Base-by-base conservation (phyloP, 2,797 vertebrate species). In the Borostomias antarcticus region DNA sequence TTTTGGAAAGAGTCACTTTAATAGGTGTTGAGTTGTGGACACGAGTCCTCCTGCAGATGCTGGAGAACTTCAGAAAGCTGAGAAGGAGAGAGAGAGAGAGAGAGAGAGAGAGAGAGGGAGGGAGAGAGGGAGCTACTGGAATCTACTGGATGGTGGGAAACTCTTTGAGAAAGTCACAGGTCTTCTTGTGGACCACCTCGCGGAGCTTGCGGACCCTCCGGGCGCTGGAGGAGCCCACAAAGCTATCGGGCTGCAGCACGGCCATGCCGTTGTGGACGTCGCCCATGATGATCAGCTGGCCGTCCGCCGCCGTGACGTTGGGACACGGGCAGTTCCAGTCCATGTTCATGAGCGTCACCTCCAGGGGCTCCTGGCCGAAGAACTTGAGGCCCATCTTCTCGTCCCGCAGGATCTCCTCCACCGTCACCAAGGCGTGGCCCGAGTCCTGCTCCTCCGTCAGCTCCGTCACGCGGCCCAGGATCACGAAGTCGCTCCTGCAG, bases 381-480 rank as follows among this genome's bases (percentile, higher is more conserved):
- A 98, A 98, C 80, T 93, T 94, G 72, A 99, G 93, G 37, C 97
- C 97, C 97, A 99, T 99, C 88, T 98, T 98, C 74, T 99, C 97
- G 0, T 99, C 97, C 81, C 97, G 98, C n/a, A 99, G 82, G 59
- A 99, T 95, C 86, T 98, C 96, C 43, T 98, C 96, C 81, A 99
- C 94, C 0, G 89, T 96, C 75, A 99, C 93, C 81, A 98, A 82
- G 0, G 95, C 96, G 0, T 96, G 96, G 15, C 96, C 96, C 0
- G 95, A 93, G 76, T 98, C 96, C 1, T 95, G 93, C 74, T 98
- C 97, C 75, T 98, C 95, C 0, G 94, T 95, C 83, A 98, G 83
- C 85, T 99, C 96, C 0, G 91, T 94, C 71, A 98, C 92, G 0
- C 89, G 94, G 10, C 96, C 97, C 32, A 99, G 81, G 72, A 99